Base-by-base conservation (phyloP, 2,888 invertebrate species). In the Cenopis cana region DNA sequence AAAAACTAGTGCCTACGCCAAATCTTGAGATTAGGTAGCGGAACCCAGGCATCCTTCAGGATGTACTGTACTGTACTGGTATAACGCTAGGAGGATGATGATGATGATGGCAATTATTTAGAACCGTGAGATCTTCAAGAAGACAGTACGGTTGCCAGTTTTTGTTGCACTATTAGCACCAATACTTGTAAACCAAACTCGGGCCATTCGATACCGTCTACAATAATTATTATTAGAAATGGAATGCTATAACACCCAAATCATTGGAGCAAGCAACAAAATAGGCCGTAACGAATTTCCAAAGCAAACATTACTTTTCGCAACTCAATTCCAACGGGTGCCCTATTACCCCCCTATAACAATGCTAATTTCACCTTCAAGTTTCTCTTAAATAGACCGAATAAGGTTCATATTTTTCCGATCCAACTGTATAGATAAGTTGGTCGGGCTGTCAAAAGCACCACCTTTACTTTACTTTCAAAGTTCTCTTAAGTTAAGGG, bases 211-310 rank as follows among this genome's bases (percentile, higher is more conserved):
- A 62, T 62, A 24, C 24, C 50, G 14, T 9, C 50, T 46, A n/a
- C 11, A 36, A 46, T n/a, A 54, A 64, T 64, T 52, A 64, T 65
- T 70, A 54, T 70, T 66, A 60, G 20, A 54, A 54, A 59, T 70
- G 46, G 78, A 77, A 81, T 81, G 79, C 79, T 81, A 81, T 85
- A 85, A 87, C 85, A 86, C 82, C 86, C 84, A 79, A 85, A 87
- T 85, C 85, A 87, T 86, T 85, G 86, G 83, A 82, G 81, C 85
- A 81, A 82, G 85, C 75, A 86, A 87, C 82, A 87, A 89, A 89
- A 89, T 87, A 86, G 82, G 79, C 85, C 91, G 87, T 89, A 89
- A 91, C 93, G 92, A 91, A 93, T 93, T 92, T 93, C 85, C 89
- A 92, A 90, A 89, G 90, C 87, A 93, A 93, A 93, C 91, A 93